Evolutionary conservation across 2,113 vertebrate genomes (phyloP), one percentile per base, ranked within the genome.

Genomic region (Odontesthes bonariensis): DNA sequence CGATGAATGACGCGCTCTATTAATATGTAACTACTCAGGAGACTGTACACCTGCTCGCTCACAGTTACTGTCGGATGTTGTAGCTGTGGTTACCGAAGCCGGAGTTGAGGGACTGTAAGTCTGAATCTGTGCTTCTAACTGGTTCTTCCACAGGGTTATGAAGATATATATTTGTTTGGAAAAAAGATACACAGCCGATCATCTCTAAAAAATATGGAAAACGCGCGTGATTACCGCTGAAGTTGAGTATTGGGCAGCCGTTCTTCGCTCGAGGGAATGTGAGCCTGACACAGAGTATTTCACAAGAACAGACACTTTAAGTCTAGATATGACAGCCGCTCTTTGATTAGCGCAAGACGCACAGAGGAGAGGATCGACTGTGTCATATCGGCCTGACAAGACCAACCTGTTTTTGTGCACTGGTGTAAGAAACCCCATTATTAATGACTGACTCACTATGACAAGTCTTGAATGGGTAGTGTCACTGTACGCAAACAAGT

Each of bases 391-490:
- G 85, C 82, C 73, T 83, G 83, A 95, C 94, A 91, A 93, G 94
- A 90, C 75, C 71, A 91, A 95, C 94, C 93, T 93, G 94, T 94
- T 94, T 90, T 80, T 90, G 89, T 90, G 86, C 89, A 86, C 57
- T 84, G 71, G 72, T 84, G 85, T 87, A 91, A 71, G 73, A 87
- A 83, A 89, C 60, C 73, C 75, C 78, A 86, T 88, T 80, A 92
- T 88, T 90, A 88, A 85, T 90, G 85, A 92, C 77, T 93, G 85
- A 93, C 88, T 90, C 88, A 86, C 82, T 79, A 73, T 78, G 86
- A 77, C 90, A 82, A 59, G 69, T 73, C 63, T 44, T 89, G 81
- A 91, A 84, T 91, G 73, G 62, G 78, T 53, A 22, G 81, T 72
- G 73, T 83, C 80, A 67, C 76, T 89, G 83, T 72, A 77, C 51